A percentile compares a stretch with the other conserved stretches of the same genome.
phyloP scores from a whole-genome alignment of 2,113 vertebrate genomes.

The Dascyllus trimaculatus region DNA sequence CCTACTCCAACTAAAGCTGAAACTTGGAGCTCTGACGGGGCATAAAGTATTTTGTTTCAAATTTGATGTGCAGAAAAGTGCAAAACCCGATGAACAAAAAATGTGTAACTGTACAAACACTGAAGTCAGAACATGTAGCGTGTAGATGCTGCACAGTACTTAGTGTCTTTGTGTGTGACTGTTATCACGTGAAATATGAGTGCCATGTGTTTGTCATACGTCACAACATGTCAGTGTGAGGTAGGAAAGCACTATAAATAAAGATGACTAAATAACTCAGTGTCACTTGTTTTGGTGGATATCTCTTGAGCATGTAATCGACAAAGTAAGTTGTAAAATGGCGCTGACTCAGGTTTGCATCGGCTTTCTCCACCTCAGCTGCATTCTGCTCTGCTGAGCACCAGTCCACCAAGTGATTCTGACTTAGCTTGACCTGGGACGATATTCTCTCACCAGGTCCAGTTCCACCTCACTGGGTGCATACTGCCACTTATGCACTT shows the following conservation, averaged over 20 bases:
- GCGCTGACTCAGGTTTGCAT: conserved; percentile 71
- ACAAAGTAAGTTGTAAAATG: conserved; percentile 43
- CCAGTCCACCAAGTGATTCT: conserved; percentile 80
- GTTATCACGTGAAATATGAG: neutral
- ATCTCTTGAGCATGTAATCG: conserved; percentile 19
- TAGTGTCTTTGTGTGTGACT: neutral
- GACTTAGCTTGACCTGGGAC: conserved; percentile 78
- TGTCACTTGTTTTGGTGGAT: conserved; percentile 2
- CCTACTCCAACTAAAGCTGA: no score
- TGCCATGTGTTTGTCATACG: no score
- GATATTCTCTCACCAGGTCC: conserved; percentile 80
- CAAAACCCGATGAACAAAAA: neutral
- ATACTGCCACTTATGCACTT: conserved; percentile 83
- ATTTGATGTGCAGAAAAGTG: neutral
- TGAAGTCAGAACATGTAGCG: neutral
- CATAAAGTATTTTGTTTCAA: no score
- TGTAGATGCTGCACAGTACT: neutral
- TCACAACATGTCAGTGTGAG: neutral
- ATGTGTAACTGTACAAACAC: neutral
- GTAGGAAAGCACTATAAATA: neutral
- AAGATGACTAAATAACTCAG: neutral
- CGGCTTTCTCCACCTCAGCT: conserved; percentile 49
- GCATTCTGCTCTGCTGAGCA: conserved; percentile 77
- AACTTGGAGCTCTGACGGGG: no score
- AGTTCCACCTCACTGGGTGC: conserved; percentile 83